Base-by-base conservation (phyloP, 2,797 vertebrate genomes). In the Spea hammondii region DNA sequence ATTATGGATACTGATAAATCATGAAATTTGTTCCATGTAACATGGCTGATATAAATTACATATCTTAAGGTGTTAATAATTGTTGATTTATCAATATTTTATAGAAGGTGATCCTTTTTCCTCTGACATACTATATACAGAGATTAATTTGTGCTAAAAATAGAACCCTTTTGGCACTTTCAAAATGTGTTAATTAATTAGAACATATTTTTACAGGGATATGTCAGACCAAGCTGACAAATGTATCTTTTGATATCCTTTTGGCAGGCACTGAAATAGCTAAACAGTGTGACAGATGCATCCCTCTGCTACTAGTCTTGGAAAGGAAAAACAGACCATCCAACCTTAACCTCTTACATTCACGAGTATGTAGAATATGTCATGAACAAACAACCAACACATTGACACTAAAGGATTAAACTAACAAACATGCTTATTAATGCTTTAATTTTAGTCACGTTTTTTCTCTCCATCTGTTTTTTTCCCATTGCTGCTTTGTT, bases 381-480 rank as follows among this genome's bases (percentile, higher is more conserved):
- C 0, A 32, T 3, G 32, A 32, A 32, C 32, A 32, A 32, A 32
- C 32, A 32, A 32, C 32, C 32, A 3, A 32, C 32, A 32, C 32
- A 32, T 32, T 3, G 32, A 32, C 32, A 32, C 32, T 3, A 32
- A 32, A 32, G 32, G 32, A 32, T 32, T 32, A 32, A 32, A 32
- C 32, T 32, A 32, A 32, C 32, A 32, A 32, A 32, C 32, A 32
- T 32, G 32, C 32, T 32, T 32, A 32, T 32, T 32, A 32, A 32
- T 32, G 32, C 32, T 32, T 32, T 32, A 32, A 32, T 32, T 32
- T 32, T 53, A 49, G 11, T 74, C 14, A 62, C 66, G 55, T 55
- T 50, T 67, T 66, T n/a, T 10, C 32, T 71, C 14, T 69, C 78
- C 84, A 7, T 79, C 83, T 87, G 85, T 86, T 78, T 65, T 14